Base-by-base conservation (phyloP, 2,113 vertebrate species). In the Microtus oregoni region DNA sequence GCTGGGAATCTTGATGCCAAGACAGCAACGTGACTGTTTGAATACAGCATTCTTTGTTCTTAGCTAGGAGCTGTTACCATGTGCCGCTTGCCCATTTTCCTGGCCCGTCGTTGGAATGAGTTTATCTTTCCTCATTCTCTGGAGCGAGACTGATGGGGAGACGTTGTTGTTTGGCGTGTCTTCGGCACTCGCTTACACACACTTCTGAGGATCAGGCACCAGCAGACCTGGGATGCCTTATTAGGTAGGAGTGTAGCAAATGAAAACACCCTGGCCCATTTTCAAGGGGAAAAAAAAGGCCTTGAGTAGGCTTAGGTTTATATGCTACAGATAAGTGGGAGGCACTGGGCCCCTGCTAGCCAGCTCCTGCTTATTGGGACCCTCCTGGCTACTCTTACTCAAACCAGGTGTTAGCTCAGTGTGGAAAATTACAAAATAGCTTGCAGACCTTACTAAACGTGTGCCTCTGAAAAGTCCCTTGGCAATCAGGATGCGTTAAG, bases 41-140 rank as follows among this genome's bases (percentile, higher is more conserved):
- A 95, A 70, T 17, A 50, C 5, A 81, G 41, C 22, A 78, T 89
- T 70, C 41, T 85, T 92, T 92, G 90, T 79, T 32, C 86, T 91
- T 76, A n/a, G 91, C 30, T 77, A 73, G 58, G 87, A 88, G 3
- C 68, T 75, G 68, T 79, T 67, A 63, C 87, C 72, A 92, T 90
- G 85, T 85, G 41, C 75, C 50, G 63, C 50, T 82, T 58, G 35
- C 50, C 41, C 12, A 41, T 86, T 91, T 88, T 35, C 30, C 1
- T 76, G 22, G 47, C 85, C n/a, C 14, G n/a, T 38, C 35, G 5
- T 68, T 77, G 85, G 77, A 94, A 79, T 73, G 20, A 83, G 28
- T 67, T 78, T 67, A 28, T 38, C 47, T 93, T 47, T 78, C 58
- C 72, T 68, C 70, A 83, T 78, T 55, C 55, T 78, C 63, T 95